Percentiles rank a stretch among this genome's conserved stretches.
Evolutionary conservation across 1,140 invertebrate species (phyloP).

Genomic region (Periplaneta americana): DNA sequence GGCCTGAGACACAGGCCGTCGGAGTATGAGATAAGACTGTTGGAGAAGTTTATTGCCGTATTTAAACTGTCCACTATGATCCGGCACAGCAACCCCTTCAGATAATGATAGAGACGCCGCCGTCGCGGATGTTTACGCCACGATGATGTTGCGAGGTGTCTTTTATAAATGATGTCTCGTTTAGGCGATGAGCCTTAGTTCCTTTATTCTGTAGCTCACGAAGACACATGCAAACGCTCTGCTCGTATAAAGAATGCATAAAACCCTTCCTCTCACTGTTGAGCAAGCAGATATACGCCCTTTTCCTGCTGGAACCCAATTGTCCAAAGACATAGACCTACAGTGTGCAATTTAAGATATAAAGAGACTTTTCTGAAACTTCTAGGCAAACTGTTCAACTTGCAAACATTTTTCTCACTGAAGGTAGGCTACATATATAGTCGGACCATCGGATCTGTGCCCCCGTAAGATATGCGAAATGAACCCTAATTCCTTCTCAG

Average conservation of each 20-base stretch:
- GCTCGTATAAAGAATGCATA: background rate
- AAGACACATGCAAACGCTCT: background rate
- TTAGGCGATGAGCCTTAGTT: background rate
- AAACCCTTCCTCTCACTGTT: background rate
- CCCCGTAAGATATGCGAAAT: no score
- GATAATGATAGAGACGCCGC: background rate
- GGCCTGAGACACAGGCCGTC: no score
- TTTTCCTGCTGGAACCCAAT: no score
- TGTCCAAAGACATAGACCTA: no score
- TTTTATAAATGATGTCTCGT: background rate
- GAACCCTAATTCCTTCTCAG: no score
- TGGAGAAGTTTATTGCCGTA: background rate
- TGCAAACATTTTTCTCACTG: no score
- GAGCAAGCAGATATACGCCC: background rate
- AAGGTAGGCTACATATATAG: no score
- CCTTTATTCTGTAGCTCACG: background rate
- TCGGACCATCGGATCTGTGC: no score
- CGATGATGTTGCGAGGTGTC: background rate
- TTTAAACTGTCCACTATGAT: background rate
- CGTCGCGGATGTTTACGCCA: background rate
- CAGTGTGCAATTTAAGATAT: no score
- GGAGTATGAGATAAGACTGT: background rate
- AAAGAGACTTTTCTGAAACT: no score
- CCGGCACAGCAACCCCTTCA: background rate
- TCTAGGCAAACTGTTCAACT: no score